Evolutionary conservation across 1,140 invertebrate species (phyloP).

Genomic region (Polypedilum pembai): DNA sequence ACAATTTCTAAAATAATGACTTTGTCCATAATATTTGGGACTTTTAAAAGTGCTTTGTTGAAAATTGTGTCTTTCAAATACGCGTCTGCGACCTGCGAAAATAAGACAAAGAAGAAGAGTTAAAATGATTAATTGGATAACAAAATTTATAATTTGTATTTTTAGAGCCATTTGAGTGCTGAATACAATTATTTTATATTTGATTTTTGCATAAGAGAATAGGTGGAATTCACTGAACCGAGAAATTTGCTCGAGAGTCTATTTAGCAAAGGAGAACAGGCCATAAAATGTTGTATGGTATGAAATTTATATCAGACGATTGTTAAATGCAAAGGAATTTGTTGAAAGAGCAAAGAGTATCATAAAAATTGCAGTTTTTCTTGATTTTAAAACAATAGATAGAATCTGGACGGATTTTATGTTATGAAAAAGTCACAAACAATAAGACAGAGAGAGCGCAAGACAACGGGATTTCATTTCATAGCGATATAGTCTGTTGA

Average conservation of each 20-base stretch:
- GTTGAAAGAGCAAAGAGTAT: not conserved
- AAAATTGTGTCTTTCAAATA: not conserved
- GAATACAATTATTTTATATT: too few relatives aligned
- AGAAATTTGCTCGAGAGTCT: not conserved
- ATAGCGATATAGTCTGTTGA: not conserved
- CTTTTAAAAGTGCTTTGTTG: not conserved
- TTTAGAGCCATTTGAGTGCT: too few relatives aligned
- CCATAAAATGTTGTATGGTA: not conserved
- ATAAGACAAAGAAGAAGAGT: not conserved
- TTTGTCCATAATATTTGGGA: not conserved
- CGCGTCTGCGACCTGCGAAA: constrained; percentile 7
- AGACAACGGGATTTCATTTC: constrained; percentile 16
- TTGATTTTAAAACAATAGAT: constrained; percentile 3
- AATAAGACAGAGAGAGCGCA: not conserved
- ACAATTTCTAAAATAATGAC: constrained; percentile 24
- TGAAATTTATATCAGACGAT: constrained; percentile 4
- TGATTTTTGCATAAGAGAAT: not conserved
- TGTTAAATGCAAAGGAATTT: constrained; percentile 13
- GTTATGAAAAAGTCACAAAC: not conserved
- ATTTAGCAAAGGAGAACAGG: not conserved
- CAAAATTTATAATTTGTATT: too few relatives aligned
- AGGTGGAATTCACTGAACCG: constrained; percentile 23
- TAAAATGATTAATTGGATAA: not conserved
- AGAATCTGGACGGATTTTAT: not conserved
- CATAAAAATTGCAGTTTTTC: constrained; percentile 11